Conservation (phyloP, 2,888 invertebrate species). For the Amphiduros pacificus region DNA sequence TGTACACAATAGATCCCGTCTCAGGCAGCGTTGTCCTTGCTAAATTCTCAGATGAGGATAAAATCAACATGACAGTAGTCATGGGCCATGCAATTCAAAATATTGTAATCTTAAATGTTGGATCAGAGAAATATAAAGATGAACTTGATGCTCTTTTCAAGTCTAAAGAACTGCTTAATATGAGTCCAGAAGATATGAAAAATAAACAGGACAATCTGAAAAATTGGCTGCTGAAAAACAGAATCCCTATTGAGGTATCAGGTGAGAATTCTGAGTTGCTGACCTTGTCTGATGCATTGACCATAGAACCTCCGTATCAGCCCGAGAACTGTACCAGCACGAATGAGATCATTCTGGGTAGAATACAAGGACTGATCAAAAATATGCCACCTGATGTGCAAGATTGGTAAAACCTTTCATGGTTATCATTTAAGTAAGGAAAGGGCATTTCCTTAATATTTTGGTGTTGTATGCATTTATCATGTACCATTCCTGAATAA, state of each 20-base stretch:
- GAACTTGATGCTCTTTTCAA: slow-evolving; percentile 39
- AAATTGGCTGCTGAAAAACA: slow-evolving; percentile 52
- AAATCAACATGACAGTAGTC: slow-evolving; percentile 34
- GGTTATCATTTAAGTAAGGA: too few species aligned
- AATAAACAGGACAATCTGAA: slow-evolving; percentile 39
- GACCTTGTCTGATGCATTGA: slow-evolving; percentile 48
- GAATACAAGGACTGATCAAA: slow-evolving; percentile 55
- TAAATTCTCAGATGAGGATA: slow-evolving; percentile 24
- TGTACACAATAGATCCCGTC: slow-evolving; percentile 57
- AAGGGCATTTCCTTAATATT: too few species aligned
- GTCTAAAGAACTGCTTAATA: slow-evolving; percentile 25
- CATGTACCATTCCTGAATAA: too few species aligned
- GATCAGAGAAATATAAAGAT: slow-evolving; percentile 26
- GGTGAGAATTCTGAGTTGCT: slow-evolving; percentile 40
- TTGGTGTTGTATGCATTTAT: too few species aligned
- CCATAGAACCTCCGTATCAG: slow-evolving; percentile 51
- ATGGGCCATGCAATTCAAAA: slow-evolving; percentile 43
- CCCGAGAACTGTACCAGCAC: slow-evolving; percentile 53
- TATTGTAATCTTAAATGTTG: slow-evolving; percentile 38
- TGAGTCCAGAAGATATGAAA: slow-evolving; percentile 41
- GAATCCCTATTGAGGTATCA: slow-evolving; percentile 47
- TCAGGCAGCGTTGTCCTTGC: slow-evolving; percentile 49
- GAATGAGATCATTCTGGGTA: slow-evolving; percentile 58
- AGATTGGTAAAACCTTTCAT: slow-evolving; percentile 17
- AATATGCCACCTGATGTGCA: slow-evolving; percentile 44